Conservation (phyloP, 1,140 invertebrate species). For the Phymorhynchus buccinoides region DNA sequence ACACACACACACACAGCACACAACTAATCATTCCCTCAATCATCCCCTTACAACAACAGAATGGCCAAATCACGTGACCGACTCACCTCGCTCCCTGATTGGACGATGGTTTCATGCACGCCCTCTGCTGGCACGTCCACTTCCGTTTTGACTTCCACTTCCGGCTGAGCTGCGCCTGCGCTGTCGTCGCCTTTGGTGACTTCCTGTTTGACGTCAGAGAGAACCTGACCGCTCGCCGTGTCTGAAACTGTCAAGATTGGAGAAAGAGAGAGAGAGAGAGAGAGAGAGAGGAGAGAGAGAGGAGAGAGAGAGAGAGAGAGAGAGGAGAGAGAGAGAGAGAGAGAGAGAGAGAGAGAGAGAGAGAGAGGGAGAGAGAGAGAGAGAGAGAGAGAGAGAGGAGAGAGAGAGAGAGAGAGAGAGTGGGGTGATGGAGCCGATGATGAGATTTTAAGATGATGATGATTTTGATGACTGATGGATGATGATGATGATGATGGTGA, state of each 20-base stretch:
- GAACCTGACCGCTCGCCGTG: not conserved
- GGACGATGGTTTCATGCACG: slow-evolving; percentile 36
- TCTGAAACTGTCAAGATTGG: slow-evolving; percentile 16
- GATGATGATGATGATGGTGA: no score
- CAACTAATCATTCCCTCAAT: not conserved
- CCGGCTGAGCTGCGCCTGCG: not conserved
- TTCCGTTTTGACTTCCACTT: slow-evolving; percentile 36
- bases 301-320: no score
- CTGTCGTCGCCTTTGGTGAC: not conserved
- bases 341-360: no score
- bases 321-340: no score
- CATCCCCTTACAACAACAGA: not conserved
- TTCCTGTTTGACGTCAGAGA: slow-evolving; percentile 39
- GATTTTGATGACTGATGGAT: no score
- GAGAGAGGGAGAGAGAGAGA: no score
- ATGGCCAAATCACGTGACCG: not conserved
- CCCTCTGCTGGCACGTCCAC: slow-evolving; percentile 35
- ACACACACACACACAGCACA: no score
- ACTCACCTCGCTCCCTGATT: slow-evolving; percentile 21
- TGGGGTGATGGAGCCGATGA: not conserved
- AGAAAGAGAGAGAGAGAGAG: no score
- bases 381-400: no score
- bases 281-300: not conserved
- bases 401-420: no score
- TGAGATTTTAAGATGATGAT: no score